phyloP scores from a whole-genome alignment of 1,140 invertebrate species.

The Proctacanthus coquilletti region DNA sequence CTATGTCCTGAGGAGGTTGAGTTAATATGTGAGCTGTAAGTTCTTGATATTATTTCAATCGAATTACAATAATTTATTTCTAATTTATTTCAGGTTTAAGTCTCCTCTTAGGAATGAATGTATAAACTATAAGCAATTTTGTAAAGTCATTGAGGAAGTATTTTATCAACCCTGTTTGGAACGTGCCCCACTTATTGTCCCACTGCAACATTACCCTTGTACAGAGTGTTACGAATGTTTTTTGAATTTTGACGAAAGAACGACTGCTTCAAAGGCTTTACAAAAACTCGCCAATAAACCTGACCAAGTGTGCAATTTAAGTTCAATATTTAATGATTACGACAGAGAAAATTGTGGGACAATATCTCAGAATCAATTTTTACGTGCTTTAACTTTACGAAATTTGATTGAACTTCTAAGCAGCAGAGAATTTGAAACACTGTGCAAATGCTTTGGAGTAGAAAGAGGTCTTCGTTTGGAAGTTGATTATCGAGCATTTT shows the following conservation, averaged over 20 bases:
- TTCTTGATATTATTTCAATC: slow-evolving; percentile 4
- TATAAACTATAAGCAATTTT: slow-evolving; percentile 48
- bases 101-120: slow-evolving; percentile 35
- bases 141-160: slow-evolving; percentile 43
- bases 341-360: slow-evolving; percentile 46
- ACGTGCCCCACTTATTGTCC: slow-evolving; percentile 42
- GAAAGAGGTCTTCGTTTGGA: slow-evolving; percentile 32
- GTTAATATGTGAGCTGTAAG: slow-evolving; percentile 16
- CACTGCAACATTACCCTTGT: slow-evolving; percentile 44
- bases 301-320: slow-evolving; percentile 42
- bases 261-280: slow-evolving; percentile 38
- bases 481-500: slow-evolving; percentile 25
- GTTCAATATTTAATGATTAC: slow-evolving; percentile 38
- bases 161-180: slow-evolving; percentile 44
- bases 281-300: slow-evolving; percentile 43
- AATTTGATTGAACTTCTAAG: slow-evolving; percentile 41
- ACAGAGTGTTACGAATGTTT: slow-evolving; percentile 41
- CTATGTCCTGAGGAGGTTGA: slow-evolving; percentile 29
- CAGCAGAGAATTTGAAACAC: slow-evolving; percentile 40
- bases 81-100: slow-evolving; percentile 34
- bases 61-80: slow-evolving; percentile 4
- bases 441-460: slow-evolving; percentile 50
- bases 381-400: slow-evolving; percentile 41
- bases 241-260: slow-evolving; percentile 51
- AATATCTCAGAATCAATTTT: slow-evolving; percentile 38